Conservation (phyloP, 2,797 vertebrate species). For the Ctenopoma multispine region DNA sequence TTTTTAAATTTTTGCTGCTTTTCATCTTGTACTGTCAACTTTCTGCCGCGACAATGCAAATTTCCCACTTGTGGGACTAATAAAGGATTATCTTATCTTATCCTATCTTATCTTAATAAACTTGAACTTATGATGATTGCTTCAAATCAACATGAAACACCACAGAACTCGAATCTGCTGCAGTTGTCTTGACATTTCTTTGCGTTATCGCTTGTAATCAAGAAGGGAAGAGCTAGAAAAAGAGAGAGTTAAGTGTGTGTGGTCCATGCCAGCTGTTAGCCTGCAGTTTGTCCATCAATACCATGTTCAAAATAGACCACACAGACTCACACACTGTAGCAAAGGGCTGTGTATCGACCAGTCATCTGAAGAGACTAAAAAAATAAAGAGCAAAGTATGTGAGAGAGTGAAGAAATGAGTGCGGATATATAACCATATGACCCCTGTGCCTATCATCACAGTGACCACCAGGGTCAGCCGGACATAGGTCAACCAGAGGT, state of each 20-base stretch:
- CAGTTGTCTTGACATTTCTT: not conserved
- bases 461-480: conserved; percentile 41
- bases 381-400: conserved; percentile 44
- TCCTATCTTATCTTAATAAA: too few relatives aligned
- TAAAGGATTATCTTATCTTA: too few relatives aligned
- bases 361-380: conserved; percentile 30
- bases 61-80: too few relatives aligned
- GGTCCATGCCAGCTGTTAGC: conserved; percentile 28
- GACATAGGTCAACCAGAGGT: conserved; percentile 48
- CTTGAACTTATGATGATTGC: too few relatives aligned
- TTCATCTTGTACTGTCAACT: too few relatives aligned
- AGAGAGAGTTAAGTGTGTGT: conserved; percentile 38
- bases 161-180: too few relatives aligned
- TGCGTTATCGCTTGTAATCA: not conserved
- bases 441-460: conserved; percentile 26
- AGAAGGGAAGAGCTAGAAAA: not conserved
- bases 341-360: conserved; percentile 42
- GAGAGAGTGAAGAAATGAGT: conserved; percentile 27
- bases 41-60: too few relatives aligned
- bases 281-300: conserved; percentile 49
- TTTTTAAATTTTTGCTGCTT: too few relatives aligned
- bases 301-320: conserved; percentile 25
- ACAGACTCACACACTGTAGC: conserved; percentile 24
- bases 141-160: too few relatives aligned
- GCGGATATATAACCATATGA: conserved; percentile 6